These are phyloP conservation scores for Ellobium chinense DNA, from an alignment of 2,888 invertebrate species.

Conservation along the genomic window DNA sequence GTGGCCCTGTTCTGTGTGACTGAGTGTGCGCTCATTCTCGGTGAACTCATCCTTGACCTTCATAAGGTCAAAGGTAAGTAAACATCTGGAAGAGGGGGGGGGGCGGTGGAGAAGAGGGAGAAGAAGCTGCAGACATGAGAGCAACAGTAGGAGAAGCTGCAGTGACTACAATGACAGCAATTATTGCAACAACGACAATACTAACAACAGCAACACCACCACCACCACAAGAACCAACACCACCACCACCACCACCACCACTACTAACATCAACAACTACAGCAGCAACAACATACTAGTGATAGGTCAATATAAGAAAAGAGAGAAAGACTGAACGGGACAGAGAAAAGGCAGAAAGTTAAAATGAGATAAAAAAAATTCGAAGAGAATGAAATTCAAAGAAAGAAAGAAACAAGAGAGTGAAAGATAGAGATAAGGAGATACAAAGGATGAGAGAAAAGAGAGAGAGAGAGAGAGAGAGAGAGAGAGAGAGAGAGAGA, in stretches of 20 bases:
- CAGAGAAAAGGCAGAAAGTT: background rate
- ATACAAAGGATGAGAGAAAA: background rate
- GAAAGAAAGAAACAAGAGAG: background rate
- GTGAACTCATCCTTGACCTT: slow-evolving; percentile 71
- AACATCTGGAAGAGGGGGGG: background rate
- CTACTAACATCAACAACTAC: no score
- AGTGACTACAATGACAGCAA: no score
- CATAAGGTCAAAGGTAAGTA: slow-evolving; percentile 72
- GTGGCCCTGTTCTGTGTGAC: slow-evolving; percentile 70
- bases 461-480: background rate
- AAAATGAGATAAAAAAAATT: no score
- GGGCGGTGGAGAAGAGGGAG: background rate
- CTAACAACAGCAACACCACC: no score
- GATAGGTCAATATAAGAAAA: background rate
- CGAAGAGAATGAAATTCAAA: background rate
- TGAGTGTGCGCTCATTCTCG: slow-evolving; percentile 72
- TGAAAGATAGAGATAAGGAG: background rate
- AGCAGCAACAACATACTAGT: no score
- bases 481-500: background rate
- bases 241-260: no score
- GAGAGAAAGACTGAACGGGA: background rate
- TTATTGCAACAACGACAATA: no score
- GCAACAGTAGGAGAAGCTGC: background rate
- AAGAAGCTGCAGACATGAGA: background rate
- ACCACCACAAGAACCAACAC: no score